Percentiles rank a stretch among this genome's conserved stretches.
These are phyloP conservation scores for Eupithecia centaureata DNA, from an alignment of 2,888 invertebrate species.

Conservation along the genomic window DNA sequence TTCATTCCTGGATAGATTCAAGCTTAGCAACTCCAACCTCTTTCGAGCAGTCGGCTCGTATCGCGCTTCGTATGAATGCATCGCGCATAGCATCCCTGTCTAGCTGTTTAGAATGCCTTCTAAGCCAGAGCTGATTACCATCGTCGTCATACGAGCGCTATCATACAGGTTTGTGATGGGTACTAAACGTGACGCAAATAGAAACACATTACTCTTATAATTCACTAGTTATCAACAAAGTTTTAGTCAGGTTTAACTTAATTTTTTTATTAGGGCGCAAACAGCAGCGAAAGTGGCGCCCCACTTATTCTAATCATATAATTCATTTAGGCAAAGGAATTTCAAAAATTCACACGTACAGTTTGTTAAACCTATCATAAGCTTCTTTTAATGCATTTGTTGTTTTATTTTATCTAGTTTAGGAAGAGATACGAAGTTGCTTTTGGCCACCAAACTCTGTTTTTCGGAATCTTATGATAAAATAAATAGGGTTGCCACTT, in stretches of 20 bases:
- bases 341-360: too few species aligned
- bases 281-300: too few species aligned
- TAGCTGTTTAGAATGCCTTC: conserved; percentile 22
- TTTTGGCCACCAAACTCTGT: too few species aligned
- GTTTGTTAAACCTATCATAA: too few species aligned
- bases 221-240: background rate
- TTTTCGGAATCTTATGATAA: too few species aligned
- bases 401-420: too few species aligned
- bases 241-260: conserved; percentile 4
- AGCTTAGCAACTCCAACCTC: background rate
- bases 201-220: conserved; percentile 30
- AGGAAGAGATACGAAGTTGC: too few species aligned
- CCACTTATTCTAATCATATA: too few species aligned
- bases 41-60: background rate
- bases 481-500: too few species aligned
- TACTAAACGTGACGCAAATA: conserved; percentile 40
- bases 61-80: background rate
- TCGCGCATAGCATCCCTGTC: conserved; percentile 9
- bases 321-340: too few species aligned
- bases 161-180: conserved; percentile 40
- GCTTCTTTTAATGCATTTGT: too few species aligned
- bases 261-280: too few species aligned
- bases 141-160: conserved; percentile 31
- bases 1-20: background rate
- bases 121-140: conserved; percentile 33